Base-by-base conservation (phyloP, 2,888 invertebrate species). In the Chironomus riparius region DNA sequence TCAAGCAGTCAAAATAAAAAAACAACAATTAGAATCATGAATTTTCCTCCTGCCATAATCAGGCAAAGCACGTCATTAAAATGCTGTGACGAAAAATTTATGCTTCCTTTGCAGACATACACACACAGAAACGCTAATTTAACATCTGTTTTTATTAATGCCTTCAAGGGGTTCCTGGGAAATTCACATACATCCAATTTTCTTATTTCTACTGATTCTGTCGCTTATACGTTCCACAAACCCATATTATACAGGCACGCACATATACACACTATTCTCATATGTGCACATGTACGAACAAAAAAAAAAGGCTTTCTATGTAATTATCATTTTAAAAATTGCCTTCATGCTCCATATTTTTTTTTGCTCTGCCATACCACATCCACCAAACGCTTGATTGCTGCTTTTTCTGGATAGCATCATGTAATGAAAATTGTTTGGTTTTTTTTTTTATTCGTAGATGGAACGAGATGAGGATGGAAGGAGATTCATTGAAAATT, bases 31-130 rank as follows among this genome's bases (percentile, higher is more conserved):
- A 65, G 21, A 65, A 24, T 65, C 65, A 65, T 65, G 65, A 65
- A 21, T 65, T 65, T 65, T 65, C 18, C 18, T 56, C 56, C 15
- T 56, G 65, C 24, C 65, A 65, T 56, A 71, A 56, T 71, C 71
- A 71, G 71, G 71, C 71, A 24, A 47, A 72, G 61, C 72, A 62
- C 61, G 47, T 72, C 72, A 62, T 72, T 62, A 72, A 72, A 72
- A 72, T 61, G 61, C 48, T 22, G 24, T 62, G 72, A 61, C 28
- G 62, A 72, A n/a, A 62, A 72, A 62, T 72, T 72, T 70, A 70
- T 56, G 56, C 24, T 56, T 72, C 62, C 28, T 18, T 72, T 18
- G 38, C 72, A 72, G 62, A 62, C 62, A 70, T 56, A 15, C 56
- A 18, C 56, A 56, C 56, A 50, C 50, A 70, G 10, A 62, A 22